Conservation (phyloP, 1,140 invertebrate genomes). For the Magallana gigas region DNA sequence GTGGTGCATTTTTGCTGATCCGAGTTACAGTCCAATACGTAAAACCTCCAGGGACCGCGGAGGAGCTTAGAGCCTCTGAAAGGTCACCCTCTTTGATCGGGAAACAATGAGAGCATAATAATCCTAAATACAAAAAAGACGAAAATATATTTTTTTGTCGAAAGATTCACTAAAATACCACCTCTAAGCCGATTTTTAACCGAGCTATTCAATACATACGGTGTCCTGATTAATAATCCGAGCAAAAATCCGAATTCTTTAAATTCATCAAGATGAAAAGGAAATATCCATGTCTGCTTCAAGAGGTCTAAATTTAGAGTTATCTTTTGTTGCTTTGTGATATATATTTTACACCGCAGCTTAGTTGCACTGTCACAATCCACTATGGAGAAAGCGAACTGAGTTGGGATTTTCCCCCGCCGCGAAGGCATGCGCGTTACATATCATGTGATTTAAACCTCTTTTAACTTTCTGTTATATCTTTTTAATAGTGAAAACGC, state of each 20-base stretch:
- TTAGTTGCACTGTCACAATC: background rate
- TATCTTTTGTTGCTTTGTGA: slow-evolving; percentile 16
- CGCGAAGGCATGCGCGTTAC: slow-evolving; percentile 10
- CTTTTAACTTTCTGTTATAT: slow-evolving; percentile 23
- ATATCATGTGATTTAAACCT: slow-evolving; percentile 28
- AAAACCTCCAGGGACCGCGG: background rate
- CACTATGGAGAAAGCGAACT: background rate
- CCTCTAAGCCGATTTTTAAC: slow-evolving; percentile 13
- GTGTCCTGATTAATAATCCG: background rate
- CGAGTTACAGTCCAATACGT: slow-evolving; percentile 12
- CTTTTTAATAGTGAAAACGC: background rate
- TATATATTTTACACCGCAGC: background rate
- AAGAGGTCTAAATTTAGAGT: slow-evolving; percentile 21
- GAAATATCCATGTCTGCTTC: background rate
- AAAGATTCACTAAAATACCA: background rate
- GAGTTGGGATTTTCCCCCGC: background rate
- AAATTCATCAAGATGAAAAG: background rate
- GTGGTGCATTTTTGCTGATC: slow-evolving; percentile 33
- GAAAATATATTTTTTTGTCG: slow-evolving; percentile 2
- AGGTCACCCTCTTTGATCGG: background rate
- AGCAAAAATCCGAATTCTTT: background rate
- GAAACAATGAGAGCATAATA: background rate
- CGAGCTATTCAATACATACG: background rate
- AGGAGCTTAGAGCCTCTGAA: background rate
- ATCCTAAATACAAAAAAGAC: background rate